These are phyloP conservation scores for Clarias gariepinus DNA, from an alignment of 2,113 vertebrate genomes.

Conservation along the genomic window DNA sequence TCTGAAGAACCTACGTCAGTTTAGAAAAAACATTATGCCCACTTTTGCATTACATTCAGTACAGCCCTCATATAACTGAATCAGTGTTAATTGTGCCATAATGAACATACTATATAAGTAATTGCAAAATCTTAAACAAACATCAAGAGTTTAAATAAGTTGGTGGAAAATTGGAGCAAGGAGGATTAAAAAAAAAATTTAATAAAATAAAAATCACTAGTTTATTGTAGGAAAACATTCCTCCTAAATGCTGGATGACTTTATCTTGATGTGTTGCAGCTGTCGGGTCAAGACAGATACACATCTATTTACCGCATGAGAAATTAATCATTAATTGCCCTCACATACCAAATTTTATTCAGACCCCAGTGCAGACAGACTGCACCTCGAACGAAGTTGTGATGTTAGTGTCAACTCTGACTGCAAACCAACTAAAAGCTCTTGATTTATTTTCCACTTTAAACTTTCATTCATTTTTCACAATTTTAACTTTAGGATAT, in stretches of 20 bases:
- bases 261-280: slow-evolving; percentile 7
- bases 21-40: too few relatives aligned
- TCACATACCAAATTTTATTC: slow-evolving; percentile 38
- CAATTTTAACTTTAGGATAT: background rate
- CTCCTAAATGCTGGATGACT: background rate
- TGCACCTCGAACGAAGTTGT: background rate
- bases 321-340: slow-evolving; percentile 40
- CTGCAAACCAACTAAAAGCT: too few relatives aligned
- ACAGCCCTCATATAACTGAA: too few relatives aligned
- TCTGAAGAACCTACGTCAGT: too few relatives aligned
- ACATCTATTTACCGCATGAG: background rate
- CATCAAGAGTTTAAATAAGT: background rate
- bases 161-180: background rate
- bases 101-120: background rate
- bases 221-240: slow-evolving; percentile 1
- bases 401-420: background rate
- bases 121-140: background rate
- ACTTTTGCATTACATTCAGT: too few relatives aligned
- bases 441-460: too few relatives aligned
- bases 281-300: background rate
- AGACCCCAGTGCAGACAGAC: slow-evolving; percentile 32
- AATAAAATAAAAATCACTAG: background rate
- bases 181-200: background rate
- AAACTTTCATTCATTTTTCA: too few relatives aligned
- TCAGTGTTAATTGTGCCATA: background rate